Evolutionary conservation across 2,888 invertebrate genomes (phyloP), one percentile per base, ranked within the genome.

Genomic region (Dione vanillae): DNA sequence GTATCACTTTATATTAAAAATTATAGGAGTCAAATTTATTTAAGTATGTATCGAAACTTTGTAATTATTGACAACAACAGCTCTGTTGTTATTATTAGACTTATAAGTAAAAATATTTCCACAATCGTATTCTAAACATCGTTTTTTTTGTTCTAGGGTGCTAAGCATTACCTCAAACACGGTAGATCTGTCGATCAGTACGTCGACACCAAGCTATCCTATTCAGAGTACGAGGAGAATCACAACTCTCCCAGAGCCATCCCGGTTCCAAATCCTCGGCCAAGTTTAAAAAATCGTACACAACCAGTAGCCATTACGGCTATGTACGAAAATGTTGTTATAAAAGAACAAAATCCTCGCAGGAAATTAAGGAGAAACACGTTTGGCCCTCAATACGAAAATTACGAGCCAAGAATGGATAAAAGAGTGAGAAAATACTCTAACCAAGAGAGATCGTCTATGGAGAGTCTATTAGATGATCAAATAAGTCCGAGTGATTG

Each of bases 161-260:
- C 89, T 77, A 94, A 93, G 85, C 89, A 91, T 77, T 94, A 94
- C 90, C 90, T 96, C 81, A 94, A 95, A 78, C 96, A 96, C 88
- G 96, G 96, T 52, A 94, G 96, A 66, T 96, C 96, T 76, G 95
- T 96, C 76, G 96, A 96, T 86, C 96, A 96, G 80, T 96, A 96
- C 94, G 96, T 96, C 20, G 96, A 96, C 85, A 95, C 96, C 94
- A 93, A 92, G 78, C 86, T 91, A 6, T 90, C 92, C 20, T 92
- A 92, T 74, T 86, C 90, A 0, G 96, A 95, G 78, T 94, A 95
- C 84, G 93, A 92, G 72, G 92, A 92, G 78, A 90, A 89, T 75
- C 92, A 91, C 82, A 78, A 77, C 75, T 91, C 91, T 1, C 91
- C 91, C 19, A 80, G 91, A 83, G 88, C 89, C 51, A 87, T 85